These are phyloP conservation scores for Dolichallabes microphthalmus DNA, from an alignment of 2,113 vertebrate genomes.

Conservation along the genomic window DNA sequence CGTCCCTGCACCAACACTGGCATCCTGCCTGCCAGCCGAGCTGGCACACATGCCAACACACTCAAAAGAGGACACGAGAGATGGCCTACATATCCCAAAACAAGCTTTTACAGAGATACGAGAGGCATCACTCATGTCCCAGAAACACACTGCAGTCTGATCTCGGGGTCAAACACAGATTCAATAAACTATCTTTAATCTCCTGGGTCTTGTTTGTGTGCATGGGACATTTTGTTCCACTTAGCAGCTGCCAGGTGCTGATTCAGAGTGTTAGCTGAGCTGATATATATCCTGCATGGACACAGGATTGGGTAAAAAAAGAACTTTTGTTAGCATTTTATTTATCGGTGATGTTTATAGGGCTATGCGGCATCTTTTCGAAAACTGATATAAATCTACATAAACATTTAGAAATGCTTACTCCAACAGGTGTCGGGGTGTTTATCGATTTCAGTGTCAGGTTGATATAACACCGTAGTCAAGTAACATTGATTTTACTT, in stretches of 20 bases:
- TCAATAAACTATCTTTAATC: conserved; percentile 26
- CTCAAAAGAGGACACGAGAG: background rate
- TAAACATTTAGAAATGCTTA: background rate
- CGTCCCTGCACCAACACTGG: conserved; percentile 22
- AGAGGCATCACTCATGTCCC: background rate
- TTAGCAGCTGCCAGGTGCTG: conserved; percentile 28
- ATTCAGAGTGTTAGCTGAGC: conserved; percentile 21
- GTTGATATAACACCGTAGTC: conserved; percentile 1
- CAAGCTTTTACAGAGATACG: background rate
- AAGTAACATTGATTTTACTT: conserved; percentile 1
- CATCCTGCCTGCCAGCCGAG: conserved; percentile 22
- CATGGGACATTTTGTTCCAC: conserved; percentile 6
- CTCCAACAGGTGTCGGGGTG: background rate
- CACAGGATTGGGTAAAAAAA: background rate
- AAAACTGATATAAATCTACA: background rate
- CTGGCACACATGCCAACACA: conserved; percentile 13
- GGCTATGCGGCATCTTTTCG: background rate
- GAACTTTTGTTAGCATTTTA: background rate
- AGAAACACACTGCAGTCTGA: conserved; percentile 12
- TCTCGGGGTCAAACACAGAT: conserved; percentile 23
- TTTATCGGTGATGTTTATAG: background rate
- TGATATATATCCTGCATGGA: background rate
- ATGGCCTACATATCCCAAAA: conserved; percentile 15
- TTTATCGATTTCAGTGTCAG: conserved; percentile 5
- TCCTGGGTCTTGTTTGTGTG: conserved; percentile 27